Conservation (phyloP, 1,140 invertebrate genomes). For the Oncopodura yosiiana region DNA sequence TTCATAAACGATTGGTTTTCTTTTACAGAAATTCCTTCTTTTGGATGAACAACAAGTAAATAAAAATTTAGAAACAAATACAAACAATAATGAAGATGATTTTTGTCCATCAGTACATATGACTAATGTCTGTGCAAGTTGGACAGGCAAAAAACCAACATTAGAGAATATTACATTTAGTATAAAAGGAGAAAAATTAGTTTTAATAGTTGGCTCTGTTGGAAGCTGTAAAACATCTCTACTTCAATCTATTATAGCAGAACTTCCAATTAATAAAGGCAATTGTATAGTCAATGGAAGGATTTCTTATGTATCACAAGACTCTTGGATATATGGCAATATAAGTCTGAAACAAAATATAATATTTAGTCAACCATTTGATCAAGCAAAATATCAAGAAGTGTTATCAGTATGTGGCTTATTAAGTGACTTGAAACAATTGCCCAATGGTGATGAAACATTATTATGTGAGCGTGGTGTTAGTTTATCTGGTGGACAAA, state of each 20-base stretch:
- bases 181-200: conserved; percentile 44
- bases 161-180: conserved; percentile 37
- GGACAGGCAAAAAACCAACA: conserved; percentile 24
- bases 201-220: conserved; percentile 53
- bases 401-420: conserved; percentile 42
- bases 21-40: no score
- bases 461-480: conserved; percentile 75
- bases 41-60: no score
- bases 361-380: conserved; percentile 48
- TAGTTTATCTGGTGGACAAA: conserved; percentile 46
- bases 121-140: background rate
- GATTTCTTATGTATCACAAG: conserved; percentile 62
- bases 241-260: conserved; percentile 52
- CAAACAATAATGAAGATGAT: no score
- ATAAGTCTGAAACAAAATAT: conserved; percentile 53
- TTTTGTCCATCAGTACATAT: background rate
- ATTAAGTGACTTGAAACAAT: conserved; percentile 57
- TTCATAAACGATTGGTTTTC: no score
- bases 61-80: no score
- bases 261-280: conserved; percentile 49
- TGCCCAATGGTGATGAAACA: conserved; percentile 70
- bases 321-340: conserved; percentile 51
- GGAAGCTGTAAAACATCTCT: conserved; percentile 47
- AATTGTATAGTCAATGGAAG: conserved; percentile 46
- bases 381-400: conserved; percentile 40